These are phyloP conservation scores for Aphidius gifuensis DNA, from an alignment of 1,140 invertebrate species.

Conservation along the genomic window DNA sequence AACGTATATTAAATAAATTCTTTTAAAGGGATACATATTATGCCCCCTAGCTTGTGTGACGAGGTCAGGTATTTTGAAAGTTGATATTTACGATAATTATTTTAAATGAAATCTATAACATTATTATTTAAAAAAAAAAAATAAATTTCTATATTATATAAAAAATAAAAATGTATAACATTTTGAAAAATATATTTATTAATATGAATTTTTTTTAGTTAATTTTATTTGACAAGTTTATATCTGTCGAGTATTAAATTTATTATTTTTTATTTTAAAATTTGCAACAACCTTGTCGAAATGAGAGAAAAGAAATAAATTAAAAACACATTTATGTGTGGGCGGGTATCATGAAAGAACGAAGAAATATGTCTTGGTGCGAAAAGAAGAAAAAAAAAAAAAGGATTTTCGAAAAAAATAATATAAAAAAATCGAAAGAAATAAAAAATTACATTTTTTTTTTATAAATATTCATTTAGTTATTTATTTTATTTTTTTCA, in stretches of 20 bases:
- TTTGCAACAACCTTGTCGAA: background rate
- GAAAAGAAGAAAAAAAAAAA: background rate
- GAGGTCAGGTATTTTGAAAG: too few relatives aligned
- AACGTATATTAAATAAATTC: background rate
- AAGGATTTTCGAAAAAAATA: too few relatives aligned
- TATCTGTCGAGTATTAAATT: too few relatives aligned
- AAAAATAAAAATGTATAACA: background rate
- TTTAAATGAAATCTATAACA: background rate
- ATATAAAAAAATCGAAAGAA: too few relatives aligned
- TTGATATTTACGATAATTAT: background rate
- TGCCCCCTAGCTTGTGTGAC: too few relatives aligned
- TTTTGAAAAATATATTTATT: too few relatives aligned
- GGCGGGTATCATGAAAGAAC: conserved; percentile 12
- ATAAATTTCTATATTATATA: background rate
- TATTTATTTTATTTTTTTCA: conserved; percentile 9
- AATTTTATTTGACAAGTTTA: background rate
- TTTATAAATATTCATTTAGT: conserved; percentile 12
- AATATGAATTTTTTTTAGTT: background rate
- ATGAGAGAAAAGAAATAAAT: background rate
- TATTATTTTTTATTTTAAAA: too few relatives aligned
- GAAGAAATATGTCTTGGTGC: conserved; percentile 14
- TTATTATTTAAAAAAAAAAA: too few relatives aligned
- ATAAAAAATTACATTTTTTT: background rate
- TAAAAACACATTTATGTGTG: background rate
- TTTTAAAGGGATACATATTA: background rate